Base-by-base conservation (phyloP, 2,113 vertebrate species). In the Poeciliopsis turrubarensis region DNA sequence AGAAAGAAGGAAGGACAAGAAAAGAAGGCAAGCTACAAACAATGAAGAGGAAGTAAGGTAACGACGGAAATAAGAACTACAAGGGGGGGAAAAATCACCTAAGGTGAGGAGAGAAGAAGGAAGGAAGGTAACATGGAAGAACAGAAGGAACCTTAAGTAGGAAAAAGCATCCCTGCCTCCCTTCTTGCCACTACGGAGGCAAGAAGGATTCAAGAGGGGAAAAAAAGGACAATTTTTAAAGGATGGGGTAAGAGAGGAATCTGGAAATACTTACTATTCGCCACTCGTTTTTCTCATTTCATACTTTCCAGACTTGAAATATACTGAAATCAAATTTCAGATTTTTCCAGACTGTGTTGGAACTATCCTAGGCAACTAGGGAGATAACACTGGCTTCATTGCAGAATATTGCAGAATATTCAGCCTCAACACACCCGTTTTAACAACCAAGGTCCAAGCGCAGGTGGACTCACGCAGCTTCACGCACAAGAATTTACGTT, bases 321-420 rank as follows among this genome's bases (percentile, higher is more conserved):
- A 3, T 37, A 37, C 10, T 37, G 34, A 37, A 17, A 47, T 47
- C 44, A 47, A 47, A 47, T 47, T 47, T 17, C 14, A 7, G 14
- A 47, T 17, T 19, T 47, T 47, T 19, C 17, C 44, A 47, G 44
- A 47, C 44, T 47, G 51, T 57, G 25, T 57, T 10, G 19, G 19
- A 57, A 57, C 74, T 62, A 27, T 74, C 83, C 79, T 77, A 6
- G n/a, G 30, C 83, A 84, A 68, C 79, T 75, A 72, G 65, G 9
- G 25, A 54, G 60, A 72, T 62, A 72, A 79, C 87, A 73, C 60
- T 74, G 71, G 73, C 32, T 80, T 72, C 67, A 67, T 68, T 77
- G 51, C 77, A 81, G 22, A 81, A 61, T 83, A 67, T 68, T 77
- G 51, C 77, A 81, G 22, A 81, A 61, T 83, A 66, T 27, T 65